Percentiles rank a stretch among this genome's conserved stretches.
phyloP scores from a whole-genome alignment of 2,113 vertebrate genomes.

The Excalfactoria chinensis region DNA sequence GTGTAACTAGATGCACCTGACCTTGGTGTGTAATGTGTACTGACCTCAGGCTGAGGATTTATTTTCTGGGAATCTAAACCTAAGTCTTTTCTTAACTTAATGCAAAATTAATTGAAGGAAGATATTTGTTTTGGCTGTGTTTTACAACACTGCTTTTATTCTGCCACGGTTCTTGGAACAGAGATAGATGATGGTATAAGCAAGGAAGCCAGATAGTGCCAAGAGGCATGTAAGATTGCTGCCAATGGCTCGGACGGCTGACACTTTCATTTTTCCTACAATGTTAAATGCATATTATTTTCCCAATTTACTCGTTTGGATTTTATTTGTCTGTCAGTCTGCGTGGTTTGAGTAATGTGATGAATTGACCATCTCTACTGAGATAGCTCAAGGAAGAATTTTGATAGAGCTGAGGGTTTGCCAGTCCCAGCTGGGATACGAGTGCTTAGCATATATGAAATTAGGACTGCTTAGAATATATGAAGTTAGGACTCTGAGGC shows the following conservation, averaged over 20 bases:
- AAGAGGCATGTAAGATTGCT: not conserved
- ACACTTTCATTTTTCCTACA: not conserved
- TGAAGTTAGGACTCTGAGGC: not conserved
- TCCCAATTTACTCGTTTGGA: not conserved
- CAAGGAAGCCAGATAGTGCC: not conserved
- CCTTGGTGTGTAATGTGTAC: rapidly evolving
- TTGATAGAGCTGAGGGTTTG: not conserved
- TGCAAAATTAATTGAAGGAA: not conserved
- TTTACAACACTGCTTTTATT: not conserved
- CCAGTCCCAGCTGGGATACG: not conserved
- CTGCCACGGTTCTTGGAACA: not conserved
- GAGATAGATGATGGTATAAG: not conserved
- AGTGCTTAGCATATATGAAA: not conserved
- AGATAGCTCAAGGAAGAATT: not conserved
- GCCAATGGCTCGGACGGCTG: not conserved
- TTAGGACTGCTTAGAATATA: not conserved
- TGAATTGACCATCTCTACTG: not conserved
- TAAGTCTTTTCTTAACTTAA: not conserved
- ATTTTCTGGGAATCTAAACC: not conserved
- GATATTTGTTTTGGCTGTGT: not conserved
- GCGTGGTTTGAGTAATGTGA: not conserved
- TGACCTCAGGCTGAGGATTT: not conserved
- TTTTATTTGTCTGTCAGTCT: not conserved
- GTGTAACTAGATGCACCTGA: not conserved
- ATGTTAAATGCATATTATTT: not conserved